Conservation (phyloP, 2,888 invertebrate species). For the Melangyna quadrimaculata region DNA sequence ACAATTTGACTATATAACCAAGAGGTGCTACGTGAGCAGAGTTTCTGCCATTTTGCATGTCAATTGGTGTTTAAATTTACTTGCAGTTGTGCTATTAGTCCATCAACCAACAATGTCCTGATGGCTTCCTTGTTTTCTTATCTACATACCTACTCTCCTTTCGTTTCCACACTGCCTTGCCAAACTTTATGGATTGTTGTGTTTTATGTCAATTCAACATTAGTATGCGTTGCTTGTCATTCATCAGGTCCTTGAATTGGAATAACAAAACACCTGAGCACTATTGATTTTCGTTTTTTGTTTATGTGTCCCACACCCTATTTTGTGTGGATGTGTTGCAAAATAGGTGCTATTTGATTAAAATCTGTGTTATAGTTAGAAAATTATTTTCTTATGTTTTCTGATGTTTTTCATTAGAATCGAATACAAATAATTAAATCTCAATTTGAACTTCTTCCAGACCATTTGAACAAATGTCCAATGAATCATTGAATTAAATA, state of each 20-base stretch:
- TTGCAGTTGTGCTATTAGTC: slow-evolving; percentile 44
- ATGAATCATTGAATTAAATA: too few relatives aligned
- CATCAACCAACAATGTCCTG: slow-evolving; percentile 27
- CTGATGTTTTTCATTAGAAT: not conserved
- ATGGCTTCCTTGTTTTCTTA: not conserved
- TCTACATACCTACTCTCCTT: not conserved
- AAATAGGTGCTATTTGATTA: slow-evolving; percentile 26
- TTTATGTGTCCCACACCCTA: not conserved
- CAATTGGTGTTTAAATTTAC: slow-evolving; percentile 34
- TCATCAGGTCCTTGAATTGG: slow-evolving; percentile 14
- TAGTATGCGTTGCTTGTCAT: slow-evolving; percentile 45
- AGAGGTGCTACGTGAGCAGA: slow-evolving; percentile 56
- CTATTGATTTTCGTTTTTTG: slow-evolving; percentile 31
- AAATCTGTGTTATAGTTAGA: slow-evolving; percentile 8
- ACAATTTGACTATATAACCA: slow-evolving; percentile 61
- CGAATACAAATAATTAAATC: not conserved
- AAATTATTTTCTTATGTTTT: not conserved
- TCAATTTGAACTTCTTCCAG: too few relatives aligned
- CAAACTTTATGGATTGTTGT: slow-evolving; percentile 5
- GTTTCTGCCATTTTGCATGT: slow-evolving; percentile 32
- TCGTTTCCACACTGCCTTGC: not conserved
- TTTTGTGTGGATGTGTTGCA: not conserved
- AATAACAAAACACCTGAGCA: slow-evolving; percentile 57
- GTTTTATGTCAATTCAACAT: slow-evolving; percentile 43
- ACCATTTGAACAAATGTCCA: too few relatives aligned